These are phyloP conservation scores for Emmelina monodactyla DNA, from an alignment of 2,888 invertebrate species.

Conservation along the genomic window DNA sequence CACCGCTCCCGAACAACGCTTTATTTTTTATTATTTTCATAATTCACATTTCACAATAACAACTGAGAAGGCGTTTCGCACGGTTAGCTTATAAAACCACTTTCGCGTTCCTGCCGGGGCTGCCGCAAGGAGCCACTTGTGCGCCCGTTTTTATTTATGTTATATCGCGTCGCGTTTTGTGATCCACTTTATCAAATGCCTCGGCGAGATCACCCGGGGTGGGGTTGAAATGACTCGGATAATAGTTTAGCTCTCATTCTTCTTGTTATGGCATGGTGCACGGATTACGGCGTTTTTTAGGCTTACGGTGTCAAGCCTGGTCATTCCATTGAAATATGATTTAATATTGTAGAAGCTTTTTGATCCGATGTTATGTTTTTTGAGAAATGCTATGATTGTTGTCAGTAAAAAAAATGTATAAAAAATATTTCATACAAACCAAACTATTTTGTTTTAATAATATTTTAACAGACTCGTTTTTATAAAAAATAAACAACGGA, in stretches of 20 bases:
- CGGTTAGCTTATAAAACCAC: conserved; percentile 61
- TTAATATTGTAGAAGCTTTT: no score
- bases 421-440: no score
- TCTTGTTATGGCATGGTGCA: conserved; percentile 33
- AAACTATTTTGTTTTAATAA: no score
- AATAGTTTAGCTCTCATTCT: conserved; percentile 48
- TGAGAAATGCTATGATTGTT: no score
- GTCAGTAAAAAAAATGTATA: no score
- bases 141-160: conserved; percentile 57
- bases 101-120: no score
- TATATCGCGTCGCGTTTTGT: conserved; percentile 51
- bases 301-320: background rate
- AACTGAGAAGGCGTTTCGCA: conserved; percentile 64
- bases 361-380: no score
- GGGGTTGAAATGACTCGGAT: conserved; percentile 54
- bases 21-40: conserved; percentile 66
- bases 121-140: conserved; percentile 59
- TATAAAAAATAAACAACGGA: no score
- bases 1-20: conserved; percentile 32
- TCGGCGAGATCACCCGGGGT: conserved; percentile 46
- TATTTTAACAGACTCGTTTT: no score
- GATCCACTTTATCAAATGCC: conserved; percentile 64
- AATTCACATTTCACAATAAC: conserved; percentile 65
- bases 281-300: conserved; percentile 59
- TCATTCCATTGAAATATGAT: no score